These are phyloP conservation scores for Eupeodes latifasciatus DNA, from an alignment of 2,888 invertebrate species.

Conservation along the genomic window DNA sequence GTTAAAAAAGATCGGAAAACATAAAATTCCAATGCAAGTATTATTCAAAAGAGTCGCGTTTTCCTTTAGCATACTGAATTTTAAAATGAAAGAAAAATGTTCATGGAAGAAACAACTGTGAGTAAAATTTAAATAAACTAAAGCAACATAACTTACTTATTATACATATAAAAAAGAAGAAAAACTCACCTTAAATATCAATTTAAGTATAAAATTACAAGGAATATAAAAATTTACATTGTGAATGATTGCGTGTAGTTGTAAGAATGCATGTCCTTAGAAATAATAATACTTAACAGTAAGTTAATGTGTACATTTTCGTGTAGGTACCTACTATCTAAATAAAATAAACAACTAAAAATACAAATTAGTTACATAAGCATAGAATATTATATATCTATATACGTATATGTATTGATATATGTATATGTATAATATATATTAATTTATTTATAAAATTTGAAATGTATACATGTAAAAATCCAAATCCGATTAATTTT, in stretches of 20 bases:
- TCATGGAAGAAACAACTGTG: conserved; percentile 10
- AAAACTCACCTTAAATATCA: conserved; percentile 29
- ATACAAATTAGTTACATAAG: conserved; percentile 60
- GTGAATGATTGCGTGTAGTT: conserved; percentile 36
- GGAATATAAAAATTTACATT: conserved; percentile 38
- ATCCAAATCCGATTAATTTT: conserved; percentile 25
- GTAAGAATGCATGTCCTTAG: conserved; percentile 38
- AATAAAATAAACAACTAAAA: conserved; percentile 21
- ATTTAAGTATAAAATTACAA: conserved; percentile 38
- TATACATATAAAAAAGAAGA: conserved; percentile 26
- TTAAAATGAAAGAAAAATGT: conserved; percentile 40
- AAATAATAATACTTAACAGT: conserved; percentile 34
- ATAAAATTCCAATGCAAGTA: conserved; percentile 30
- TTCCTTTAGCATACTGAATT: conserved; percentile 34
- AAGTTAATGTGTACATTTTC: conserved; percentile 36
- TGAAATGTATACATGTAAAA: neutral
- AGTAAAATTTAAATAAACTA: conserved; percentile 22
- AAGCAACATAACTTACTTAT: conserved; percentile 18
- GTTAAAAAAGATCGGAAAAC: conserved; percentile 29
- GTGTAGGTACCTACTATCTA: conserved; percentile 24
- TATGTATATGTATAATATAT: neutral
- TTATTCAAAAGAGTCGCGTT: conserved; percentile 20
- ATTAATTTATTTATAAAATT: conserved; percentile 19
- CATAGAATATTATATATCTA: neutral
- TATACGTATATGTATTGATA: conserved; percentile 14